These are phyloP conservation scores for Eupithecia pulchellata DNA, from an alignment of 2,888 invertebrate species.

Conservation along the genomic window DNA sequence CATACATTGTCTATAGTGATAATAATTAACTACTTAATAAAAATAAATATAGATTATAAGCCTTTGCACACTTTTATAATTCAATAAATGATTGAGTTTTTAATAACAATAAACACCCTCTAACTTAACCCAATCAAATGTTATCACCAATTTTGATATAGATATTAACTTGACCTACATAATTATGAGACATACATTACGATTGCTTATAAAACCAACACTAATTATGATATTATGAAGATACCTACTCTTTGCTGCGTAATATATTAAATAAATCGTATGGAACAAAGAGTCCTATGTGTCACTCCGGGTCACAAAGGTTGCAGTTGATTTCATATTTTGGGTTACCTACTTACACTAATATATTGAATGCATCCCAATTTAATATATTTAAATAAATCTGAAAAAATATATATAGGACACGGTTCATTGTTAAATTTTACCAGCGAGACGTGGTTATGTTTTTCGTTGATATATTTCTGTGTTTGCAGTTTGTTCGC, in stretches of 20 bases:
- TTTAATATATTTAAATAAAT: background rate
- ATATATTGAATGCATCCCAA: background rate
- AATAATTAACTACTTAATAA: too few species aligned
- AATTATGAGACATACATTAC: background rate
- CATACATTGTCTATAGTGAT: too few species aligned
- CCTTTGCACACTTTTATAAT: too few species aligned
- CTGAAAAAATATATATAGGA: background rate
- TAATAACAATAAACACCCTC: background rate
- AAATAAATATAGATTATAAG: too few species aligned
- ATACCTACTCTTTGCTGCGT: background rate
- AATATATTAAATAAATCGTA: background rate
- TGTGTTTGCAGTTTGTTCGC: too few species aligned
- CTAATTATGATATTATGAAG: background rate
- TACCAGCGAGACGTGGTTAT: too few species aligned
- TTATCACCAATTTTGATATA: slow-evolving; percentile 12
- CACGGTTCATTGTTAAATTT: too few species aligned
- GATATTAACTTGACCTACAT: slow-evolving; percentile 15
- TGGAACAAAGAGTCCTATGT: background rate
- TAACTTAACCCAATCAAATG: background rate
- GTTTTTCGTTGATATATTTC: too few species aligned
- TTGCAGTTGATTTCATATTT: background rate
- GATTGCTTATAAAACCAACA: background rate
- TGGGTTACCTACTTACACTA: background rate
- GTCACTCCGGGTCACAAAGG: background rate
- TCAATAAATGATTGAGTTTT: background rate